Evolutionary conservation across 92 coral and sea anemone genomes (phyloP), one percentile per base, ranked within the genome.

Genomic region (Bergia sp.): DNA sequence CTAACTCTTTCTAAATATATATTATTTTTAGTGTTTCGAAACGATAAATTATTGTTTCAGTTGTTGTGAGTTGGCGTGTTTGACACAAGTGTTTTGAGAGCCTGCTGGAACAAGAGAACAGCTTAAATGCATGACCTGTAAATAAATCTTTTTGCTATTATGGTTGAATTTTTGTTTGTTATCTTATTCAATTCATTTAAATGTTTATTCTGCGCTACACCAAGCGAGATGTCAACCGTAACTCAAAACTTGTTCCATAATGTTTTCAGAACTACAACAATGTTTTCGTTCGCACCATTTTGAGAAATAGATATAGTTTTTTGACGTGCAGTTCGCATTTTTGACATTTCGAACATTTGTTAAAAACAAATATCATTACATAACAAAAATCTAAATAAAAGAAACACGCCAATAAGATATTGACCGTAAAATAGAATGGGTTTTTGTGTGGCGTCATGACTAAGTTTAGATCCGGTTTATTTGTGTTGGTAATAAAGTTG

Each of bases 191-290:
- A 10, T 39, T 39, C 13, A 41, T 16, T 16, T 4, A 40, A 74
- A 15, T 40, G 8, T 40, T 57, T 57, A 13, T 21, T 57, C 69
- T 61, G 29, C 69, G 4, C 29, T 20, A 16, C 69, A 13, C 23
- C 3, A 37, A n/a, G 20, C 21, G 21, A n/a, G 58, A 29, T 29
- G 29, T 29, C 29, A 29, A 29, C 29, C 29, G 29, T 29, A 29
- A 29, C 29, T 29, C 29, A 29, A 29, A 23, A 66, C 76, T 20
- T 43, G 38, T 64, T 11, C 16, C 16, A 4, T 69, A 41, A 18
- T 82, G 86, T 64, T 82, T 21, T 21, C 53, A 69, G 23, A 82
- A 82, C 76, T 82, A 66, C 2, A 66, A 41, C 76, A 82, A 66
- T 82, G 43, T 64, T 82, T 58, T 36, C 42, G 85, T 81, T 38